Base-by-base conservation (phyloP, 2,797 vertebrate species). In the Megalops cyprinoides region DNA sequence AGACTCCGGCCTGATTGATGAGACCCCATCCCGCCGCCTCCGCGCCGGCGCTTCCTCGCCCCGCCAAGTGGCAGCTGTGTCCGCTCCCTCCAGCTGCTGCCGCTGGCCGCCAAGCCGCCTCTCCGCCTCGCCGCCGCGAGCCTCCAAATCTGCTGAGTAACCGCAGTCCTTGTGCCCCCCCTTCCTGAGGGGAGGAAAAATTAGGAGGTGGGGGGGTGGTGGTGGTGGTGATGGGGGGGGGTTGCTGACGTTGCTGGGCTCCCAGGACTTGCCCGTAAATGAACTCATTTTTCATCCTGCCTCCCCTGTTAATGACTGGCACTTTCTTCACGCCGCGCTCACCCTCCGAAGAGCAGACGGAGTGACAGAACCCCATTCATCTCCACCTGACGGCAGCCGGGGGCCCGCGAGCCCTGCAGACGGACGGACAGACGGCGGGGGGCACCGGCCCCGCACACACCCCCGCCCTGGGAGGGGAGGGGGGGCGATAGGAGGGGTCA, bases 211-310 rank as follows among this genome's bases (percentile, higher is more conserved):
- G 74, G 51, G 74, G 44, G 71, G 34, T n/a, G n/a, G n/a, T n/a
- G n/a, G 75, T 78, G 77, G 62, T 60, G 60, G 58, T 69, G 51
- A 81, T 48, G 76, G 77, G 75, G 48, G 62, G 76, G 62, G 82
- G 85, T 84, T 92, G 93, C 95, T 94, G 92, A 93, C 92, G 92
- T 94, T 97, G 92, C 91, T 88, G 86, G 91, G 95, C 97, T 97
- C 96, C 0, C 94, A 97, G 96, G 97, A 97, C 97, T 96, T 95
- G 95, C 92, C 92, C 93, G 95, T 98, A 99, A 99, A 98, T 98
- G 96, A 98, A 97, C 96, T 96, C 96, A 98, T 98, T 97, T 92
- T 96, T 99, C 98, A 98, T 99, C 95, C 97, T 96, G 96, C 96
- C 93, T 96, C 83, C 82, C 94, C 95, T 96, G 96, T 97, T 98